These are phyloP conservation scores for Brachionus calyciflorus DNA, from an alignment of 1,140 invertebrate species.

Conservation along the genomic window DNA sequence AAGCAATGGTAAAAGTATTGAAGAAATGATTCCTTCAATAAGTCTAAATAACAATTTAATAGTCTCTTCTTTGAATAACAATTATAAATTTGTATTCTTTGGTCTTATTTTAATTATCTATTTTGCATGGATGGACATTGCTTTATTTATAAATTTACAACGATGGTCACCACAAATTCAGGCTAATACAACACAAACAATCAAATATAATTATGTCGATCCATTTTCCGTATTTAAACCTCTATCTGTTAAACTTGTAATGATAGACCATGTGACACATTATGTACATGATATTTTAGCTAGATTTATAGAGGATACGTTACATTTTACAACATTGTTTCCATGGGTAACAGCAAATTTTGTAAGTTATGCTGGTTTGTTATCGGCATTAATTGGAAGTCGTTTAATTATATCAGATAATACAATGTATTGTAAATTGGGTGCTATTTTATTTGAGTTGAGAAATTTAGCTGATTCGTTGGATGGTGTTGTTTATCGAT, in stretches of 20 bases:
- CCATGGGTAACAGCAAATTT: slow-evolving; percentile 14
- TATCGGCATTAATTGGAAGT: neutral
- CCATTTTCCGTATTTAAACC: slow-evolving; percentile 7
- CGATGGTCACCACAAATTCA: neutral
- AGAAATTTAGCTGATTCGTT: slow-evolving; percentile 32
- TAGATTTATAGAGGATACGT: neutral
- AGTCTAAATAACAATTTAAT: slow-evolving; percentile 14
- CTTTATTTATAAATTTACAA: slow-evolving; percentile 32
- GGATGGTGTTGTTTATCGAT: slow-evolving; percentile 15
- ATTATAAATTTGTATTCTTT: slow-evolving; percentile 29
- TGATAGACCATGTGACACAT: slow-evolving; percentile 19
- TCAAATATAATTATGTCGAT: neutral
- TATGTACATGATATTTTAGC: slow-evolving; percentile 28
- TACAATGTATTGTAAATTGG: neutral
- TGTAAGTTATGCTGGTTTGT: slow-evolving; percentile 11
- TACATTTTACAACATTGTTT: slow-evolving; percentile 1
- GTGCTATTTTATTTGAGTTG: slow-evolving; percentile 12
- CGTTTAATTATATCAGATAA: slow-evolving; percentile 18
- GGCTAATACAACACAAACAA: neutral
- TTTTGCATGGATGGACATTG: slow-evolving; percentile 37
- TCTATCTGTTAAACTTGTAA: slow-evolving; percentile 12
- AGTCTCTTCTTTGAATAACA: neutral
- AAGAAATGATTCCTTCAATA: neutral
- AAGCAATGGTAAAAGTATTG: neutral
- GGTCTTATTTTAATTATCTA: neutral